Evolutionary conservation across 2,888 invertebrate species (phyloP), one percentile per base, ranked within the genome.

Genomic region (Epinotia nisella): DNA sequence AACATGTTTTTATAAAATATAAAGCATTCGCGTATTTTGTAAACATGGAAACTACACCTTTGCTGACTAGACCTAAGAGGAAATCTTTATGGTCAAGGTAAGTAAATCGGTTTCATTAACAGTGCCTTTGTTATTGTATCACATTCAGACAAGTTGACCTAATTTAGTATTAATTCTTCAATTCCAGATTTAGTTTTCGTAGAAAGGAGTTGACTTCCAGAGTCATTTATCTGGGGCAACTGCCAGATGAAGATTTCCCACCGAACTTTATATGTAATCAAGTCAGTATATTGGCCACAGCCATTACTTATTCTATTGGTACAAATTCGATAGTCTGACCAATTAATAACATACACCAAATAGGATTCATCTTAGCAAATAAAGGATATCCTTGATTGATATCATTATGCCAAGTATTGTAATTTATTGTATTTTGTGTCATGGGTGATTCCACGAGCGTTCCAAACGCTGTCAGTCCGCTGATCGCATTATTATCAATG

Each of bases 231-330:
- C 93, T 98, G 81, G 98, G 98, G 45, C 95, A 96, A 80, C 91
- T 96, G 58, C 96, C 95, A 78, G 95, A 95, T 68, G 97, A 97
- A 82, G 98, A 97, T 83, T 99, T 96, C 92, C 98, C 99, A 73
- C 96, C 98, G 74, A 99, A 99, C 93, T 97, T 98, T 83, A 98
- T 99, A 78, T 96, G 98, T 83, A 99, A 99, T 94, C 98, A 98
- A 93, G 94, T 94, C 78, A 89, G 89, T 83, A 55, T 70, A 39
- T 9, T 35, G 35, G 9, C 35, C 35, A 35, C 17, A 13, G n/a
- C n/a, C 49, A 49, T 49, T 49, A n/a, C 49, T 49, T 49, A 7
- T 49, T 9, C 1, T 35, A 9, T 7, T 7, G 29, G 5, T 29
- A 29, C 29, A 29, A 29, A 29, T 29, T 29, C 7, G 29, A 29